phyloP scores from a whole-genome alignment of 2,113 vertebrate genomes.

The Zootoca vivipara region DNA sequence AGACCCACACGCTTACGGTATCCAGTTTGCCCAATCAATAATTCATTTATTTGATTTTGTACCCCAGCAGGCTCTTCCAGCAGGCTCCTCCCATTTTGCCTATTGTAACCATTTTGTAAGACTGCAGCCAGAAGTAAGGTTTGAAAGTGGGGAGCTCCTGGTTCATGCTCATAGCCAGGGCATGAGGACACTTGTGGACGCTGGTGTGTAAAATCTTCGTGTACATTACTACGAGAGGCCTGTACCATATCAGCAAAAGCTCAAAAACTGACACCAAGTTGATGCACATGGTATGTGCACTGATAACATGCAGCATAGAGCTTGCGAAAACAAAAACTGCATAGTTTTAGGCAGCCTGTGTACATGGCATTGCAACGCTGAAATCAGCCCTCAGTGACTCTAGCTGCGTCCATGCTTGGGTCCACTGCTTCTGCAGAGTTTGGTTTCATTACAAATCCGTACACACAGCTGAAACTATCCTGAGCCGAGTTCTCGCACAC shows the following conservation, averaged over 20 bases:
- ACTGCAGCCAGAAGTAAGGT: not conserved
- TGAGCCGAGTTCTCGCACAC: not conserved
- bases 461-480: not conserved
- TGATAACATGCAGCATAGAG: not conserved
- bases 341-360: not conserved
- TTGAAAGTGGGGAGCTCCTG: not conserved
- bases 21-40: not conserved
- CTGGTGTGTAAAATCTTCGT: not conserved
- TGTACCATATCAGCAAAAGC: no score
- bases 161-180: not conserved
- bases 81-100: not conserved
- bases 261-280: no score
- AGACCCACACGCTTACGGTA: no score
- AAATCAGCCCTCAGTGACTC: not conserved
- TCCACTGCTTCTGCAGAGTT: not conserved
- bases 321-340: not conserved
- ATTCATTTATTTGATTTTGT: no score
- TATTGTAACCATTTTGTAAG: not conserved
- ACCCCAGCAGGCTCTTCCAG: no score
- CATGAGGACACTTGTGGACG: not conserved
- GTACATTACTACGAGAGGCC: not conserved
- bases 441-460: not conserved
- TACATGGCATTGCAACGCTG: not conserved
- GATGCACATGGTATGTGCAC: not conserved
- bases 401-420: not conserved